Evolutionary conservation across 2,797 vertebrate genomes (phyloP).

Genomic region (Antrozous pallidus): DNA sequence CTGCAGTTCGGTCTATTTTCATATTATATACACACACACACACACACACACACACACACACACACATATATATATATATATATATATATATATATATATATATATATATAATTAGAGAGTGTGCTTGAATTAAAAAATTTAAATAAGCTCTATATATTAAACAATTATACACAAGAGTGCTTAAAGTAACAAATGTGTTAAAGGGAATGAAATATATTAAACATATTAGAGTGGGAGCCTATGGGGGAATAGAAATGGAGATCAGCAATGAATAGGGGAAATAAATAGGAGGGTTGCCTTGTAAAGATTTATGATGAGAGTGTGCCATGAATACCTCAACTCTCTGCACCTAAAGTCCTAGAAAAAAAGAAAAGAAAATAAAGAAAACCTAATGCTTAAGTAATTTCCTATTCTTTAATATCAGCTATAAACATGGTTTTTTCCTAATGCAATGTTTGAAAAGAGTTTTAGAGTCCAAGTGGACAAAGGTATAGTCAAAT

Average conservation of each 20-base stretch:
- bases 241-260: background rate
- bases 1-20: too few relatives aligned
- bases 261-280: background rate
- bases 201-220: background rate
- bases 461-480: background rate
- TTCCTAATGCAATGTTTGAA: conserved; percentile 7
- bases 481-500: conserved; percentile 21
- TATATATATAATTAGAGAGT: background rate
- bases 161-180: background rate
- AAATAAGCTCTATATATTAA: background rate
- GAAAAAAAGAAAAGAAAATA: background rate
- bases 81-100: too few relatives aligned
- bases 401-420: background rate
- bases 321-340: background rate
- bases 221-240: background rate
- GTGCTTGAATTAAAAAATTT: background rate
- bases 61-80: too few relatives aligned
- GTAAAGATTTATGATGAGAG: background rate
- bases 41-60: too few relatives aligned
- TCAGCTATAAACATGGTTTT: background rate
- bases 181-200: background rate
- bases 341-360: background rate
- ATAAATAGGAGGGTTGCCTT: background rate
- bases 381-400: background rate
- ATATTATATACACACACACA: too few relatives aligned